Base-by-base conservation (phyloP, 2,113 vertebrate species). In the Anas platyrhynchos region DNA sequence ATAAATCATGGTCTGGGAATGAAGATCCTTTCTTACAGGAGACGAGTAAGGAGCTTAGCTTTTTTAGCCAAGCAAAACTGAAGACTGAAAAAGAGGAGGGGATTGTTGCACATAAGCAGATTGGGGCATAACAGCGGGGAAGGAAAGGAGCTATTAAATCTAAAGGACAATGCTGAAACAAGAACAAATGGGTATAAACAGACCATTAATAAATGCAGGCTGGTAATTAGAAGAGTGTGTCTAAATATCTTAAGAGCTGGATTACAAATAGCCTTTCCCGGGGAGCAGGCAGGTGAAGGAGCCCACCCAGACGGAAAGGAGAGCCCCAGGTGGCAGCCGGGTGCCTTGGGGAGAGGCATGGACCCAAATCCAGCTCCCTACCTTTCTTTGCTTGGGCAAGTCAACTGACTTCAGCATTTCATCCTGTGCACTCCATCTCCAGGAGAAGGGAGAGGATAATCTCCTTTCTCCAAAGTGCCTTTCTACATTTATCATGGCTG, bases 31-130 rank as follows among this genome's bases (percentile, higher is more conserved):
- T 80, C 84, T 92, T 89, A 50, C 16, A 80, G 67, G 91, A 87
- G 50, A 58, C 2, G 21, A 79, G 77, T 97, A 96, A 95, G 91
- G 82, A 96, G 95, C 91, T 96, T 95, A 95, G 79, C 65, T 69
- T 81, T 90, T 77, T 56, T 68, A 90, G 71, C 75, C 86, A 74
- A 79, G 96, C 27, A 77, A 89, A 91, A 92, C 69, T 22, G 67
- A 95, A 95, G 54, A 55, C 73, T 94, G 89, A 86, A 89, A 91
- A 77, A 73, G 87, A 91, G 59, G 69, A 36, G 67, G 75, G 2
- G 13, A 87, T 95, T 82, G 67, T 77, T 91, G 89, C 41, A 1
- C n/a, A 1, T 94, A 95, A 96, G 89, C 36, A 80, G 89, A 91
- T 94, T 90, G 89, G 82, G 82, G 55, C 77, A 27, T 83, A 94